Base-by-base conservation (phyloP, 2,888 invertebrate genomes). In the Nebria brevicollis region DNA sequence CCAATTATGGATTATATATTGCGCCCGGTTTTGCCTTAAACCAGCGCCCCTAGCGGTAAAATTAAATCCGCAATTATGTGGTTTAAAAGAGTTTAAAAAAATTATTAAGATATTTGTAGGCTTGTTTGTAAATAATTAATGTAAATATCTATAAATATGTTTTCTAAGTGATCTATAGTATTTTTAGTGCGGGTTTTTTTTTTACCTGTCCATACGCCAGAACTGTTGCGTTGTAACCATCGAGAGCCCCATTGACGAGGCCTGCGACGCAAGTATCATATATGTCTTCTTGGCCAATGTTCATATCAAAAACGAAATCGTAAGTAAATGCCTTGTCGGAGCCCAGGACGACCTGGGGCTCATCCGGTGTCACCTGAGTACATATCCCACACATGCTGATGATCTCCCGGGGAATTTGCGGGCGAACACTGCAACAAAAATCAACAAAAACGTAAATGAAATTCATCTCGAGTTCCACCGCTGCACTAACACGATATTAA, bases 171-270 rank as follows among this genome's bases (percentile, higher is more conserved):
- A 34, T 34, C 5, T 34, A 34, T 34, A 4, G 34, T 70, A 70
- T 25, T 1, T 70, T 20, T 70, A 1, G n/a, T 15, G 72, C 3
- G 4, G 11, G 0, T 20, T 26, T 11, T 5, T 72, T 72, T 72
- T 34, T 95, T 93, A 75, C 75, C 75, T 98, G 98, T 84, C 98
- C 98, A 90, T 98, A 98, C 0, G 99, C 99, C 86, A 99, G 92
- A 68, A 99, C 96, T 11, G 99, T 99, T 15, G 98, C 99, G 91
- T 99, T 99, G 90, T 97, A 89, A 81, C 99, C 99, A 86, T 97
- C 96, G 82, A 99, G 92, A 8, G 98, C 95, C 43, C 98, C 96
- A 84, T 97, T 96, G 84, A 99, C 95, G 82, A 99, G 93, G 77
- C 94, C 92, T 81, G 94, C 92, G 77, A 98, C 97, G 87, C 97